Conservation (phyloP, 64 coral and sea anemone genomes). For the Exaiptasia diaphana region DNA sequence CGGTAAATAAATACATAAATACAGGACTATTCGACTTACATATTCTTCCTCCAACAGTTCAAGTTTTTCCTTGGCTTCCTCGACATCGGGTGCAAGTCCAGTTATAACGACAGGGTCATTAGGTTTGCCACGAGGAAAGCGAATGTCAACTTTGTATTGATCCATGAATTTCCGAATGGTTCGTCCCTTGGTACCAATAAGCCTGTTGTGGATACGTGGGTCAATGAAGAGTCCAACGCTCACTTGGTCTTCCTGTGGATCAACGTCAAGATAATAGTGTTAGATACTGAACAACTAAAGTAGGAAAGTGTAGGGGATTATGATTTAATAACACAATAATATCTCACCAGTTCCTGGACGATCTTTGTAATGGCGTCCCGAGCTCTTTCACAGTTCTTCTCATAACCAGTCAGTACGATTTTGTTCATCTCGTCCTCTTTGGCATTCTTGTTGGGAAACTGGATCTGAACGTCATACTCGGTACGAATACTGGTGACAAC, state of each 20-base stretch:
- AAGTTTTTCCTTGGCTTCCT: conserved; percentile 87
- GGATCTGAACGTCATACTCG: conserved; percentile 83
- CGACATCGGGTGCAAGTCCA: conserved; percentile 70
- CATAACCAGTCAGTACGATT: conserved; percentile 91
- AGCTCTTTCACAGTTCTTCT: conserved; percentile 86
- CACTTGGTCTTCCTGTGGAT: conserved; percentile 81
- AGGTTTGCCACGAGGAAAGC: conserved; percentile 76
- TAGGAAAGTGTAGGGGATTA: too few species aligned
- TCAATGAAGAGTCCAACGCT: conserved; percentile 75
- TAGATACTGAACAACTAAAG: not conserved
- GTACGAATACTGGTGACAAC: conserved; percentile 90
- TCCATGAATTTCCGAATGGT: conserved; percentile 92
- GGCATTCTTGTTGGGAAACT: conserved; percentile 61
- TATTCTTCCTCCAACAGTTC: conserved; percentile 89
- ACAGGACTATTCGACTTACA: too few species aligned
- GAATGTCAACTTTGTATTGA: conserved; percentile 83
- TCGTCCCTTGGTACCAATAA: conserved; percentile 80
- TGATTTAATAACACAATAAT: not conserved
- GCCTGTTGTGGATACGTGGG: conserved; percentile 78
- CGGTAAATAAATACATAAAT: too few species aligned
- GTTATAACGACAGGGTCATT: conserved; percentile 78
- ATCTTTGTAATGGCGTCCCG: conserved; percentile 76
- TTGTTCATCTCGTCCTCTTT: conserved; percentile 37
- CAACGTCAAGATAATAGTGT: not conserved
- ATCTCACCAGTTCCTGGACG: conserved; percentile 79